Percentiles rank a stretch among this genome's conserved stretches.
phyloP scores from a whole-genome alignment of 2,113 vertebrate genomes.

The Caretta caretta region DNA sequence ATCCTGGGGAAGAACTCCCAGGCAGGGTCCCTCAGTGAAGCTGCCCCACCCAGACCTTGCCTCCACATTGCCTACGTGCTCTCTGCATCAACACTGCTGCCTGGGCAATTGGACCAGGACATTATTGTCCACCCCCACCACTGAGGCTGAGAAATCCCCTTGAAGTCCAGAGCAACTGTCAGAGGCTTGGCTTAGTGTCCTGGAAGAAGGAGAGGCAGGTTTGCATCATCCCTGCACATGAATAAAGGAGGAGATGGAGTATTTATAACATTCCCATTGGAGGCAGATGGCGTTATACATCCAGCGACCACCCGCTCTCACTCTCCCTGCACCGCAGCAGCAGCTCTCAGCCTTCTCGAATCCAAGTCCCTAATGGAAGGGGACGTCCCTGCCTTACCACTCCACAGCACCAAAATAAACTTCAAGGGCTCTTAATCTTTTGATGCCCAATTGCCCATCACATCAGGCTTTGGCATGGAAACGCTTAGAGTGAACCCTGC shows the following conservation, averaged over 20 bases:
- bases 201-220: not conserved
- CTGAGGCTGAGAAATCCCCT: not conserved
- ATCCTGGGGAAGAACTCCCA: not conserved
- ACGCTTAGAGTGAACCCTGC: conserved; percentile 33
- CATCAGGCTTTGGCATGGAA: conserved; percentile 57
- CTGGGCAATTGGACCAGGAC: not conserved
- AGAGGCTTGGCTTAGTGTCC: not conserved
- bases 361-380: not conserved
- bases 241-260: not conserved
- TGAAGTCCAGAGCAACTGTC: not conserved
- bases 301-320: not conserved
- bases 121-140: not conserved
- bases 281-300: not conserved
- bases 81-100: not conserved
- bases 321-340: not conserved
- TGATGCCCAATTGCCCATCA: not conserved
- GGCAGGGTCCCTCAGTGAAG: not conserved
- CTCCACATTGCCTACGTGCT: not conserved
- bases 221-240: not conserved
- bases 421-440: not conserved
- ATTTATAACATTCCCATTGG: not conserved
- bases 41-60: not conserved
- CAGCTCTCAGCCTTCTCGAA: not conserved
- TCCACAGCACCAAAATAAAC: conserved; percentile 8
- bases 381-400: not conserved